Evolutionary conservation across 2,888 invertebrate genomes (phyloP), one percentile per base, ranked within the genome.

Genomic region (Drosophila percnosoma): DNA sequence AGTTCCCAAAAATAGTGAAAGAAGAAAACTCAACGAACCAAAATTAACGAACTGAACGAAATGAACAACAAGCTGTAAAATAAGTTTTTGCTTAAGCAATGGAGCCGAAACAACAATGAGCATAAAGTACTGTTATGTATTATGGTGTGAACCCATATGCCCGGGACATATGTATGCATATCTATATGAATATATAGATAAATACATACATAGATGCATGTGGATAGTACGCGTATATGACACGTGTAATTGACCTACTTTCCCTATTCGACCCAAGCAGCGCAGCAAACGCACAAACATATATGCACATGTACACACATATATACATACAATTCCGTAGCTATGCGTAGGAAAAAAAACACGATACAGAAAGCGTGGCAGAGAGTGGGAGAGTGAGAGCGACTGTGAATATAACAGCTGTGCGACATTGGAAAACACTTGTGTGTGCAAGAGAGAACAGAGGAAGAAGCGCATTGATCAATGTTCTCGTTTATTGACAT

Each of bases 181-280:
- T 45, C 24, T 15, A 34, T 27, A 66, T 10, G 40, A 38, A 42
- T 24, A 55, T 29, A 59, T 33, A 18, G 31, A 34, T 34, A 21
- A 34, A 40, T n/a, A 18, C 36, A 58, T 54, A 36, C 48, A 54
- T 29, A 38, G 62, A 54, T 24, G 51, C 38, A 52, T 49, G 24
- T 31, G 29, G 13, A 57, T 57, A 57, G 21, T 73, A 82, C 69
- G 68, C 65, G 69, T 68, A 80, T 68, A 75, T 83, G 88, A 87
- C 91, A 91, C 92, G 91, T 91, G 91, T 90, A 92, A 91, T 89
- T 91, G 91, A 91, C 91, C 92, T 83, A 91, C 91, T 92, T 91
- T 91, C 91, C 84, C 92, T 89, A 87, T 80, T 73, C 83, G 72
- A 86, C 78, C 72, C 42, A 68, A 73, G 68, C 78, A 67, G 57